Evolutionary conservation across 2,113 vertebrate species (phyloP).

Genomic region (Campylomormyrus tamandua): DNA sequence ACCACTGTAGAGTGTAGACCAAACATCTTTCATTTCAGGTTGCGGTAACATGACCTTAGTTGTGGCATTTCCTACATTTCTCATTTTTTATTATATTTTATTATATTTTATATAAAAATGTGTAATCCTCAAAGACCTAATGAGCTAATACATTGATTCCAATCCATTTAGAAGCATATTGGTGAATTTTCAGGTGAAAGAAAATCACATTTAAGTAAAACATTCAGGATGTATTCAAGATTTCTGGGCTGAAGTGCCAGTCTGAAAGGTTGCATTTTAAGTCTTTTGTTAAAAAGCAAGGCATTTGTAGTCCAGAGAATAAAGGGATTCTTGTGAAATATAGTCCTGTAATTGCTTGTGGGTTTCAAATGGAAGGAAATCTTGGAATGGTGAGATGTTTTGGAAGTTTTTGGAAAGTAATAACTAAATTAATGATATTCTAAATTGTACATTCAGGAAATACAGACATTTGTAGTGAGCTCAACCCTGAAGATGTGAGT

Average conservation of each 20-base stretch:
- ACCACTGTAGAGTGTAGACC: background rate
- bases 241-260: background rate
- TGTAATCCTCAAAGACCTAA: background rate
- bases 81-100: background rate
- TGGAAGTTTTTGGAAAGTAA: too few species aligned
- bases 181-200: too few species aligned
- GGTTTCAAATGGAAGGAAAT: background rate
- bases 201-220: background rate
- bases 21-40: background rate
- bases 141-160: background rate
- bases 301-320: background rate
- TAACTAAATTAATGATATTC: background rate
- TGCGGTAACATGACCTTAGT: background rate
- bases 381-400: background rate
- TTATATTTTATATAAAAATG: background rate
- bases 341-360: background rate
- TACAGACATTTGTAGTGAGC: background rate
- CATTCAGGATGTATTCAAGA: background rate
- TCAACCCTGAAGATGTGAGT: too few species aligned
- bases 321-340: background rate
- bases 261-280: background rate
- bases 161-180: background rate
- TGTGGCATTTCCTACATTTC: background rate
- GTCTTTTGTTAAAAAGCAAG: background rate
- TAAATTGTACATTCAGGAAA: background rate